phyloP scores from a whole-genome alignment of 2,888 invertebrate genomes.

The Dichetophora obliterata region DNA sequence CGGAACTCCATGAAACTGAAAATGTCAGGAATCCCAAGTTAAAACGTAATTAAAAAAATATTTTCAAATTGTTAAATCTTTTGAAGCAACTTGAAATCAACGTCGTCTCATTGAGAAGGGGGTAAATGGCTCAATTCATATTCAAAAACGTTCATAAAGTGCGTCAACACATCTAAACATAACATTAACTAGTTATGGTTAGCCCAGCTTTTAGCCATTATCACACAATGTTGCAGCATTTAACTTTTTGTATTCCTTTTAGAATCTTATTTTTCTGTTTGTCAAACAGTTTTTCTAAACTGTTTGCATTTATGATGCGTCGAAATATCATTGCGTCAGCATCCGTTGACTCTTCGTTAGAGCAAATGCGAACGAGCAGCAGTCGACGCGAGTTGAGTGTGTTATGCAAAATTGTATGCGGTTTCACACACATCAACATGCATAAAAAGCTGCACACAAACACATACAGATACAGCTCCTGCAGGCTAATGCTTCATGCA shows the following conservation, averaged over 20 bases:
- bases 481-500: not conserved
- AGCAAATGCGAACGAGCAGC: not conserved
- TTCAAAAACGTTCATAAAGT: too few species aligned
- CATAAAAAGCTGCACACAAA: not conserved
- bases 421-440: not conserved
- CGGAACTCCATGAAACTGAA: too few species aligned
- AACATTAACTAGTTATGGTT: too few species aligned
- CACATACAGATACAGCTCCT: not conserved
- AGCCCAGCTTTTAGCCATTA: not conserved
- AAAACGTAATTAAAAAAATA: too few species aligned
- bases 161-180: too few species aligned
- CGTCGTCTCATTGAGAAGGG: too few species aligned
- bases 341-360: not conserved
- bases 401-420: not conserved
- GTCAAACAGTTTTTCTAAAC: not conserved
- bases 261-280: not conserved
- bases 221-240: not conserved
- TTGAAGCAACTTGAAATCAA: too few species aligned
- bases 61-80: too few species aligned
- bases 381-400: not conserved
- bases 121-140: too few species aligned
- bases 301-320: constrained; percentile 14
- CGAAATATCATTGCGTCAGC: constrained; percentile 9
- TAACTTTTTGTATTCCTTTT: not conserved
- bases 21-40: too few species aligned